These are phyloP conservation scores for zebrafish (Danio rerio) DNA, from an alignment of 2,113 vertebrate species.

Conservation along the genomic window DNA sequence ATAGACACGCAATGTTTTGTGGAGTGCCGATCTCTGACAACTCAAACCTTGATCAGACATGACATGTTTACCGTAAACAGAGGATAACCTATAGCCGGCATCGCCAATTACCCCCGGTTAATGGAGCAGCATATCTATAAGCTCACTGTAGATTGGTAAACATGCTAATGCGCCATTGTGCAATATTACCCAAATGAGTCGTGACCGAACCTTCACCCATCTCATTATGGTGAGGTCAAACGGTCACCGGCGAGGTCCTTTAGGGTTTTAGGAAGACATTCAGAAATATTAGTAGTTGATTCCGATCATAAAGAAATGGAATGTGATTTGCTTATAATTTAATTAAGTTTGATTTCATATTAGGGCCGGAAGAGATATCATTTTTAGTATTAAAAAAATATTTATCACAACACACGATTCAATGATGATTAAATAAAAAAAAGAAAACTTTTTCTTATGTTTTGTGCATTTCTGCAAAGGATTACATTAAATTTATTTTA, in stretches of 20 bases:
- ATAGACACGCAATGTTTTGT: not conserved
- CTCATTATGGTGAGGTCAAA: slow-evolving; percentile 3
- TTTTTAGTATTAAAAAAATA: too few species aligned
- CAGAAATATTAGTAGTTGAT: not conserved
- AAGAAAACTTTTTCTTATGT: too few species aligned
- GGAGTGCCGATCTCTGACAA: not conserved
- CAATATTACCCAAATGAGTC: not conserved
- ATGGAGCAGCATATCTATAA: not conserved
- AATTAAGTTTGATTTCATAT: too few species aligned
- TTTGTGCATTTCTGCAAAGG: too few species aligned
- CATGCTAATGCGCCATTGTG: not conserved
- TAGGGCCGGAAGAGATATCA: too few species aligned
- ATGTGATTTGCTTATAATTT: too few species aligned
- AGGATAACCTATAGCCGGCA: slow-evolving; percentile 40
- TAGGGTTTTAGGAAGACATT: not conserved
- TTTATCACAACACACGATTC: too few species aligned
- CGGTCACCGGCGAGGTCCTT: not conserved
- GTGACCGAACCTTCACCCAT: not conserved
- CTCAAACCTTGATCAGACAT: slow-evolving; percentile 41
- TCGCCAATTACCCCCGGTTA: slow-evolving; percentile 42
- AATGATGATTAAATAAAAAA: too few species aligned
- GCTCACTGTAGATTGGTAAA: not conserved
- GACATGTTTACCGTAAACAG: slow-evolving; percentile 59
- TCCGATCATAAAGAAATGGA: not conserved
- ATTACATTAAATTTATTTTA: too few species aligned